Conservation (phyloP, 2,113 vertebrate species). For the Callaeas wilsoni region DNA sequence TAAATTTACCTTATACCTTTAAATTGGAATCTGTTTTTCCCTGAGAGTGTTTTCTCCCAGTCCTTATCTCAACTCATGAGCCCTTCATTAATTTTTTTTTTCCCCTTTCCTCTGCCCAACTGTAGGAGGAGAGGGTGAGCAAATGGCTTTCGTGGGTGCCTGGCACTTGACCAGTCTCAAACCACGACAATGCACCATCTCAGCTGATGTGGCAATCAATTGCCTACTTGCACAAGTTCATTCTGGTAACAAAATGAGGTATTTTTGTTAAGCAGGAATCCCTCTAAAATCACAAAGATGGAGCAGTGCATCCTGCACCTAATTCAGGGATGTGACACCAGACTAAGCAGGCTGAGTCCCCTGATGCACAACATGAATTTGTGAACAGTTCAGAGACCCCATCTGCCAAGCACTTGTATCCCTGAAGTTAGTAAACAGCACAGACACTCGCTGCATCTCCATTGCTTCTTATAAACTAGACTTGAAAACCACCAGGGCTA, state of each 20-base stretch:
- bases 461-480: not conserved
- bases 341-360: not conserved
- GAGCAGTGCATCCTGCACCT: accelerated
- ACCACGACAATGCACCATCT: not conserved
- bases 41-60: not conserved
- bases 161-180: not conserved
- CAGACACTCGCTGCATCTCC: not conserved
- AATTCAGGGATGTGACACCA: not conserved
- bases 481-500: not conserved
- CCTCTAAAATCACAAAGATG: not conserved
- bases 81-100: not conserved
- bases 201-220: not conserved
- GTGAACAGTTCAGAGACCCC: not conserved
- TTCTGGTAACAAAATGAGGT: not conserved
- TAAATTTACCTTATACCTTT: not conserved
- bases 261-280: not conserved
- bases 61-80: not conserved
- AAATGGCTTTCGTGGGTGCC: not conserved
- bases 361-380: not conserved
- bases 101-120: not conserved
- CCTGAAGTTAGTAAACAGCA: not conserved
- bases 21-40: not conserved
- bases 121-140: not conserved
- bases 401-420: not conserved
- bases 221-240: not conserved